These are phyloP conservation scores for Poeciliopsis infans DNA, from an alignment of 2,797 vertebrate genomes.

Conservation along the genomic window DNA sequence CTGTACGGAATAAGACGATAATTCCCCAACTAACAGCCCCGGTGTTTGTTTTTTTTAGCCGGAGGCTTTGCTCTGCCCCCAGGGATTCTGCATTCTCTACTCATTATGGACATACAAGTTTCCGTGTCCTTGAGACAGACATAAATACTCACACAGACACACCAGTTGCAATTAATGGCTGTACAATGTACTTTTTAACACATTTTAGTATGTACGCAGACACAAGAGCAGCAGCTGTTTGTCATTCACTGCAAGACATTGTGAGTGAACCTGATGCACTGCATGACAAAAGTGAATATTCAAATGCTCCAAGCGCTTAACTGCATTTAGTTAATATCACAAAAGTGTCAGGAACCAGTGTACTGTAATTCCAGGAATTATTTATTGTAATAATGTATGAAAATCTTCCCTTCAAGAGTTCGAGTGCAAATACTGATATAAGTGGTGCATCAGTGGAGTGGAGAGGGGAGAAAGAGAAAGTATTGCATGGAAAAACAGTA, in stretches of 20 bases:
- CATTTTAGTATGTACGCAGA: conserved; percentile 30
- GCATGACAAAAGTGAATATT: conserved; percentile 56
- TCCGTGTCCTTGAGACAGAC: conserved; percentile 40
- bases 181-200: conserved; percentile 37
- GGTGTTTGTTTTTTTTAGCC: conserved; percentile 49
- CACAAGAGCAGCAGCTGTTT: background rate
- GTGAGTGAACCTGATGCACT: conserved; percentile 50
- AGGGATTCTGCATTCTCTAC: conserved; percentile 41
- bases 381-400: conserved; percentile 76
- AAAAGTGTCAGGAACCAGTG: conserved; percentile 69
- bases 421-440: conserved; percentile 60
- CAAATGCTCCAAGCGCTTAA: conserved; percentile 58
- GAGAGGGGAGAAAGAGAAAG: conserved; percentile 3
- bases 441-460: background rate
- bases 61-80: conserved; percentile 49
- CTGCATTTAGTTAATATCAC: conserved; percentile 78
- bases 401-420: conserved; percentile 71
- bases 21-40: conserved; percentile 69
- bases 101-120: conserved; percentile 59
- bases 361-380: conserved; percentile 76
- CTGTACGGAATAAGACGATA: conserved; percentile 70
- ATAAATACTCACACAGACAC: background rate
- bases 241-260: conserved; percentile 41
- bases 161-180: conserved; percentile 27
- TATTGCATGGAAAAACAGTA: conserved; percentile 40